These are phyloP conservation scores for Bombus difficillimus DNA, from an alignment of 1,140 invertebrate genomes.

Conservation along the genomic window DNA sequence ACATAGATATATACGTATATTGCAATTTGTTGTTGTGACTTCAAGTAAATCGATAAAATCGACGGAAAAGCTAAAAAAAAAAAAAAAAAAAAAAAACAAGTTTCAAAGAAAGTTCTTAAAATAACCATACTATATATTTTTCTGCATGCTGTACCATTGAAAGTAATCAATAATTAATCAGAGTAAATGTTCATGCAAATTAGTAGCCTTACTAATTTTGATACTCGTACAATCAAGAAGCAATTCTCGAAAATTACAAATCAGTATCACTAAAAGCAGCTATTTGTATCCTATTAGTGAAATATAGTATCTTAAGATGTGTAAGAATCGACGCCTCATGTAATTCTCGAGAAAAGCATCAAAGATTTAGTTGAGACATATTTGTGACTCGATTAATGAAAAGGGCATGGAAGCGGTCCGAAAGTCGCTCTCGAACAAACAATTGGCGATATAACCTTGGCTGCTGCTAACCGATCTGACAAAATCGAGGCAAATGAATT, in stretches of 20 bases:
- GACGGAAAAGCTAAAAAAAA: background rate
- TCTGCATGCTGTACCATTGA: constrained; percentile 60
- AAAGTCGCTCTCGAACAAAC: constrained; percentile 64
- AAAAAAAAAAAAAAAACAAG: background rate
- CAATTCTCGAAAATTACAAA: constrained; percentile 53
- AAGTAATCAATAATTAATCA: constrained; percentile 59
- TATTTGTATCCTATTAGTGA: background rate
- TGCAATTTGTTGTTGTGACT: constrained; percentile 27
- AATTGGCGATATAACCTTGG: constrained; percentile 70
- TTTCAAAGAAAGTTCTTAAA: constrained; percentile 34
- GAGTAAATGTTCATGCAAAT: constrained; percentile 36
- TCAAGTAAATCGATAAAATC: constrained; percentile 1
- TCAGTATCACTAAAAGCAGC: background rate
- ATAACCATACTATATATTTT: constrained; percentile 46
- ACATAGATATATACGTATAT: background rate
- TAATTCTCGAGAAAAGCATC: constrained; percentile 29
- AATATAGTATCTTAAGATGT: background rate
- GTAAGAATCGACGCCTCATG: background rate
- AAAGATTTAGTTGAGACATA: constrained; percentile 15
- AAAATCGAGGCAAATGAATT: constrained; percentile 59
- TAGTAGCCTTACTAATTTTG: constrained; percentile 51
- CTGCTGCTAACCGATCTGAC: constrained; percentile 72
- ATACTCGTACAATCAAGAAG: constrained; percentile 28
- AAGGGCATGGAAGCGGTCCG: constrained; percentile 40
- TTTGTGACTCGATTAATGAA: constrained; percentile 37